Evolutionary conservation across 2,113 vertebrate genomes (phyloP).

Genomic region (Ariopsis seemanni): DNA sequence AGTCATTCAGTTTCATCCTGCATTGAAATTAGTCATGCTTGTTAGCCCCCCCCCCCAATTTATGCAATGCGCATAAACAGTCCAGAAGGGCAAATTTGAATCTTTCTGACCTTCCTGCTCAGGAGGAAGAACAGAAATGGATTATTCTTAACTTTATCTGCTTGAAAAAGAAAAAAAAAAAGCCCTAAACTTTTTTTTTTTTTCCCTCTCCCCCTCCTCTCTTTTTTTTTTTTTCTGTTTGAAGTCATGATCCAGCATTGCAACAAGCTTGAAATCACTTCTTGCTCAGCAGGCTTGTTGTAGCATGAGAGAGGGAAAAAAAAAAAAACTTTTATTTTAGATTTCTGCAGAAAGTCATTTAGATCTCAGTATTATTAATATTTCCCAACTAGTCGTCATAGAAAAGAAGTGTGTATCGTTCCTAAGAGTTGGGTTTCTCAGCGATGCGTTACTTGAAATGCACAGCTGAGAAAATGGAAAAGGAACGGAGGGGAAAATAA

Average conservation of each 20-base stretch:
- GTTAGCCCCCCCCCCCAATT: not conserved
- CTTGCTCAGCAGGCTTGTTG: not conserved
- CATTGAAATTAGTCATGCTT: conserved; percentile 64
- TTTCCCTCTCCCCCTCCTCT: too few species aligned
- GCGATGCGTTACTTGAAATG: conserved; percentile 20
- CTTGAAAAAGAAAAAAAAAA: conserved; percentile 27
- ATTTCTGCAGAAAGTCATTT: conserved; percentile 33
- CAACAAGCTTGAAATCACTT: not conserved
- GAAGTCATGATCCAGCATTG: not conserved
- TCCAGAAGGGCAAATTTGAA: conserved; percentile 60
- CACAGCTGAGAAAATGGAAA: not conserved
- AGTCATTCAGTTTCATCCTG: conserved; percentile 55
- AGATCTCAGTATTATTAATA: conserved; percentile 35
- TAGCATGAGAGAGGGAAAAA: not conserved
- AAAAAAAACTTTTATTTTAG: conserved; percentile 37
- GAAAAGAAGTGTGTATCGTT: not conserved
- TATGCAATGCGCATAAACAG: conserved; percentile 49
- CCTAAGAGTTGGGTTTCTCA: conserved; percentile 1
- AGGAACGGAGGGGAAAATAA: not conserved
- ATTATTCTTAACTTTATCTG: conserved; percentile 62
- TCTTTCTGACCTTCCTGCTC: conserved; percentile 36
- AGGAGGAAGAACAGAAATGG: conserved; percentile 46
- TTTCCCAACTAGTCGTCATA: not conserved
- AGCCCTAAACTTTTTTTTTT: conserved; percentile 45
- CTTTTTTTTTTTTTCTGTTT: not conserved